These are phyloP conservation scores for Manis javanica DNA, from an alignment of 2,797 vertebrate genomes.

Conservation along the genomic window DNA sequence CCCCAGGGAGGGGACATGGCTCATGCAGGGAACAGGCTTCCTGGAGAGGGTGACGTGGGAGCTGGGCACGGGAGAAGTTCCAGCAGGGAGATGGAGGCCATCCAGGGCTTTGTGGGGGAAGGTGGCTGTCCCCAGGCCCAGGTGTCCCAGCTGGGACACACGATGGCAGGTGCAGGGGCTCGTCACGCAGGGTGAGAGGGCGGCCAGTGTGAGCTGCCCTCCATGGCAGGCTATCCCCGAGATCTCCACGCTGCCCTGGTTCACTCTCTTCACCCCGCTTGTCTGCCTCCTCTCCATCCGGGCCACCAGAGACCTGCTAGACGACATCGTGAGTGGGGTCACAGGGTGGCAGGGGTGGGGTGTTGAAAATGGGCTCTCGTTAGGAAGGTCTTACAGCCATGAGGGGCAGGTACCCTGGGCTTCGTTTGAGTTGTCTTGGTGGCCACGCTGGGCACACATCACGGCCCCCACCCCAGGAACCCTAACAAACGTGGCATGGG, in stretches of 20 bases:
- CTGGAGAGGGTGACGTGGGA: background rate
- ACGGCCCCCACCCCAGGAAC: no score
- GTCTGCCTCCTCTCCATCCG: conserved; percentile 89
- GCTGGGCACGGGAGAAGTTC: background rate
- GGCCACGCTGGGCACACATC: no score
- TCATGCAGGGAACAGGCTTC: background rate
- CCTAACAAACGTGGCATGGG: no score
- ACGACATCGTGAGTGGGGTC: conserved; percentile 91
- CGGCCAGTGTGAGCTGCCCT: background rate
- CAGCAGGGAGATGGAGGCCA: background rate
- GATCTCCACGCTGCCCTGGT: conserved; percentile 95
- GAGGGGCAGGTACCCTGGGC: no score
- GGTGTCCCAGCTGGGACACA: background rate
- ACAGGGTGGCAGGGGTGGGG: rapidly evolving
- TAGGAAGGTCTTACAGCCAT: no score
- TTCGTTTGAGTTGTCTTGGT: no score
- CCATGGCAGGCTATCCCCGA: conserved; percentile 88
- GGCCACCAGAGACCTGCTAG: conserved; percentile 91
- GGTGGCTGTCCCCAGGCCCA: no score
- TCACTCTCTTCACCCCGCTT: conserved; percentile 91
- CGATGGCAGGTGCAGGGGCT: background rate
- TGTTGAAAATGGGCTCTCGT: no score
- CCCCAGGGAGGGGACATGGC: background rate
- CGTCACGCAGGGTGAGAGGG: background rate
- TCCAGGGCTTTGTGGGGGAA: background rate